These are phyloP conservation scores for Gadus macrocephalus DNA, from an alignment of 2,113 vertebrate species.

Conservation along the genomic window DNA sequence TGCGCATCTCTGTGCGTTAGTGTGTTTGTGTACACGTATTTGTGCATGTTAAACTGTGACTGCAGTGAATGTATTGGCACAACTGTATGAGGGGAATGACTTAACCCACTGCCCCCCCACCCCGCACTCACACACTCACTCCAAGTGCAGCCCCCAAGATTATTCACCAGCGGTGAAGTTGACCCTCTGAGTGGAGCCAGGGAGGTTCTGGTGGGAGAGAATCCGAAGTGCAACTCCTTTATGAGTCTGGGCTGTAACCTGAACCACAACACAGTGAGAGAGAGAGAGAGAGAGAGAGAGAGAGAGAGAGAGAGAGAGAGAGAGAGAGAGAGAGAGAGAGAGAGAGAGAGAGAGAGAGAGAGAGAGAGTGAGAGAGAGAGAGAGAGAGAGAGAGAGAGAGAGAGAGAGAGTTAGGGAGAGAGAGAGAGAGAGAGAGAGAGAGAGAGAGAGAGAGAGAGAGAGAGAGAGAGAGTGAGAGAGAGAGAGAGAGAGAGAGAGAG, in stretches of 20 bases:
- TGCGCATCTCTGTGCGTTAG: too few relatives aligned
- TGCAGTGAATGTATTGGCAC: too few relatives aligned
- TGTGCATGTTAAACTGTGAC: too few relatives aligned
- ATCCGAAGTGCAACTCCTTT: conserved; percentile 52
- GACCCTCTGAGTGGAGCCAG: conserved; percentile 13
- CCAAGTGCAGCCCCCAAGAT: conserved; percentile 28
- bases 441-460: conserved; percentile 22
- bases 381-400: conserved; percentile 19
- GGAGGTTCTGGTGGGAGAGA: conserved; percentile 40
- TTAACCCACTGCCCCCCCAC: conserved; percentile 24
- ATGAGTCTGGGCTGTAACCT: conserved; percentile 65
- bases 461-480: conserved; percentile 18
- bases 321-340: conserved; percentile 16
- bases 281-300: conserved; percentile 50
- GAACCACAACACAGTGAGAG: conserved; percentile 57
- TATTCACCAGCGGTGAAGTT: conserved; percentile 57
- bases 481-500: conserved; percentile 21
- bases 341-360: conserved; percentile 22
- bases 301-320: conserved; percentile 48
- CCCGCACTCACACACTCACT: background rate
- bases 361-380: conserved; percentile 26
- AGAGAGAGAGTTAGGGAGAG: background rate
- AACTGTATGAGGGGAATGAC: conserved; percentile 29
- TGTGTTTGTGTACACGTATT: too few relatives aligned
- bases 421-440: conserved; percentile 31